These are phyloP conservation scores for Papilio polytes DNA, from an alignment of 1,140 invertebrate species.

Conservation along the genomic window DNA sequence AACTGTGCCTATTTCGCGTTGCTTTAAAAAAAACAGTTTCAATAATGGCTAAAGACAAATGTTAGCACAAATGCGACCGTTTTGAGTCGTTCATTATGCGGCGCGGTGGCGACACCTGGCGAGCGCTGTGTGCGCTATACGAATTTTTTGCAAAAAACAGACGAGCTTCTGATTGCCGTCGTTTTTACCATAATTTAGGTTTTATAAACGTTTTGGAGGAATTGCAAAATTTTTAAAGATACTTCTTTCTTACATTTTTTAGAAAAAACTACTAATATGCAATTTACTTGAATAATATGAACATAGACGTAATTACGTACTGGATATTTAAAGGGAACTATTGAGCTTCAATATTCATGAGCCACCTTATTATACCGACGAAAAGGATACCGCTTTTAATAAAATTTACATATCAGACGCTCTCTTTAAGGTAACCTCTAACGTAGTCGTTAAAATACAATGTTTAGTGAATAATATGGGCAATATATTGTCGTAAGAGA, in stretches of 20 bases:
- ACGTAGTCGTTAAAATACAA: conserved; percentile 22
- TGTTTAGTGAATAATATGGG: background rate
- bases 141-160: conserved; percentile 10
- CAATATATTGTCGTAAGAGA: conserved; percentile 1
- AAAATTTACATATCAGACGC: conserved; percentile 9
- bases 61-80: conserved; percentile 5
- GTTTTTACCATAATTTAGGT: conserved; percentile 6
- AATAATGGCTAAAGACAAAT: conserved; percentile 11
- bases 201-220: background rate
- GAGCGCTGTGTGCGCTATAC: conserved; percentile 1
- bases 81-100: conserved; percentile 18
- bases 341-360: conserved; percentile 22
- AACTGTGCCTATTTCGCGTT: background rate
- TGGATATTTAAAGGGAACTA: background rate
- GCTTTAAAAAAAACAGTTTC: background rate
- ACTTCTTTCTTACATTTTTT: too few species aligned
- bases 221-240: background rate
- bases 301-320: background rate
- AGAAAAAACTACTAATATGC: too few species aligned
- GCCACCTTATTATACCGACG: background rate
- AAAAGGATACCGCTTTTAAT: conserved; percentile 19
- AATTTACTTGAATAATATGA: background rate
- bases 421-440: conserved; percentile 2
- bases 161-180: conserved; percentile 9
- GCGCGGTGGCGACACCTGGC: background rate